These are phyloP conservation scores for mouse (Mus musculus) DNA, from an alignment of 2,113 vertebrate genomes.

Conservation along the genomic window DNA sequence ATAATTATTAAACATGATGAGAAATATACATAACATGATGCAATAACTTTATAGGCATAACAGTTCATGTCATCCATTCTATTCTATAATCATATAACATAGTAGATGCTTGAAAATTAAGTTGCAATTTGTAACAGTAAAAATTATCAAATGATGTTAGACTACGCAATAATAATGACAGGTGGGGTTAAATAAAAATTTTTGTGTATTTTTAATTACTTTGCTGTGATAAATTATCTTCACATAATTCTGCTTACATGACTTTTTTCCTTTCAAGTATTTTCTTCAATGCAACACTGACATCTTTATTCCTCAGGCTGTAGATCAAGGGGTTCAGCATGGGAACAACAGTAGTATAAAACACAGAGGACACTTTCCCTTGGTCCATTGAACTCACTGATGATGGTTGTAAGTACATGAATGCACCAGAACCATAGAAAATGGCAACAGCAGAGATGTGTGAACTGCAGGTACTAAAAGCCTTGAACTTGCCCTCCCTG, in stretches of 20 bases:
- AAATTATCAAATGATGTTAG: not conserved
- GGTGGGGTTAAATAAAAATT: not conserved
- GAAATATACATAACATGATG: not conserved
- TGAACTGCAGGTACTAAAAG: not conserved
- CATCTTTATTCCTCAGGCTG: not conserved
- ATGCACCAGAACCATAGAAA: not conserved
- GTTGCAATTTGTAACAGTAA: not conserved
- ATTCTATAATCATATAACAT: not conserved
- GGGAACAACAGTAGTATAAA: not conserved
- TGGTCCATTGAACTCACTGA: not conserved
- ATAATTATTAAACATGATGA: not conserved
- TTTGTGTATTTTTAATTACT: not conserved
- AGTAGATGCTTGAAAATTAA: not conserved
- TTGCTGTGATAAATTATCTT: not conserved
- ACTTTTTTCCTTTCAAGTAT: not conserved
- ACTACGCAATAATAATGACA: not conserved
- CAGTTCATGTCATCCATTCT: not conserved
- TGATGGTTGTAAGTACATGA: not conserved
- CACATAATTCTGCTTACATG: not conserved
- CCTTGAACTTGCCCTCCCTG: not conserved
- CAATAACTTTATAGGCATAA: not conserved
- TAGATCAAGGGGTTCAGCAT: not conserved
- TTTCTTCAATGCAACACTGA: not conserved
- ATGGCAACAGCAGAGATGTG: not conserved
- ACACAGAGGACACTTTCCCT: not conserved